Percentiles rank a stretch among this genome's conserved stretches.
These are phyloP conservation scores for Aurelia sp. DNA, from an alignment of 30 jellyfish, hydroid and myxozoan genomes.

Conservation along the genomic window DNA sequence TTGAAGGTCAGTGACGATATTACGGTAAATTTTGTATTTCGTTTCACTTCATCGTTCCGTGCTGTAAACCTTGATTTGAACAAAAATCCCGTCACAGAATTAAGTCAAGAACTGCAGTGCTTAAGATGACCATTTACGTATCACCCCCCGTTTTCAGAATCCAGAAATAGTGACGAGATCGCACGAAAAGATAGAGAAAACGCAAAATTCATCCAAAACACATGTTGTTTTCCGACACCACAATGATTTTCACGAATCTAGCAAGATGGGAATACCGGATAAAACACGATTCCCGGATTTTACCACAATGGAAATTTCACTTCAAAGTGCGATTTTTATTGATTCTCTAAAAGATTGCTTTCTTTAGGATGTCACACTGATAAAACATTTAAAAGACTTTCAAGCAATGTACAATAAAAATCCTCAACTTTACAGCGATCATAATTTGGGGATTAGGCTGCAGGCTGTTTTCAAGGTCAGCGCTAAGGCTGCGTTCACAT, in stretches of 20 bases:
- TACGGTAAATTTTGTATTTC: too few species aligned
- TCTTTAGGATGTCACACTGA: slow-evolving; percentile 38
- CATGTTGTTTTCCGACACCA: slow-evolving; percentile 7
- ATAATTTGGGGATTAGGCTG: too few species aligned
- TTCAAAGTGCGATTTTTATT: slow-evolving; percentile 28
- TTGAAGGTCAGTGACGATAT: too few species aligned
- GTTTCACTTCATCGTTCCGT: too few species aligned
- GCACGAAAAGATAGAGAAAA: slow-evolving; percentile 33
- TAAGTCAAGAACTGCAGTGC: too few species aligned
- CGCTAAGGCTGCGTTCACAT: too few species aligned
- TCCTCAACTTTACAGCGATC: neutral
- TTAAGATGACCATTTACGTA: too few species aligned
- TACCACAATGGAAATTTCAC: slow-evolving; percentile 10
- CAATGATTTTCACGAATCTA: slow-evolving; percentile 16
- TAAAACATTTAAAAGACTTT: neutral
- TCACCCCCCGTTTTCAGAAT: neutral
- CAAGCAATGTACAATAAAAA: neutral
- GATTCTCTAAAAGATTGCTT: slow-evolving; percentile 13
- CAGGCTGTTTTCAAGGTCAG: too few species aligned
- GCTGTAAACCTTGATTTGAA: too few species aligned
- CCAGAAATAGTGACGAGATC: slow-evolving; percentile 56
- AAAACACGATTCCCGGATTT: slow-evolving; percentile 8
- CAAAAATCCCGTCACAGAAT: too few species aligned
- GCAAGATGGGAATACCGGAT: slow-evolving; percentile 24
- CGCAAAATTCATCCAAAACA: slow-evolving; percentile 22